These are phyloP conservation scores for Parasteatoda tepidariorum DNA, from an alignment of 1,140 invertebrate species.

Conservation along the genomic window DNA sequence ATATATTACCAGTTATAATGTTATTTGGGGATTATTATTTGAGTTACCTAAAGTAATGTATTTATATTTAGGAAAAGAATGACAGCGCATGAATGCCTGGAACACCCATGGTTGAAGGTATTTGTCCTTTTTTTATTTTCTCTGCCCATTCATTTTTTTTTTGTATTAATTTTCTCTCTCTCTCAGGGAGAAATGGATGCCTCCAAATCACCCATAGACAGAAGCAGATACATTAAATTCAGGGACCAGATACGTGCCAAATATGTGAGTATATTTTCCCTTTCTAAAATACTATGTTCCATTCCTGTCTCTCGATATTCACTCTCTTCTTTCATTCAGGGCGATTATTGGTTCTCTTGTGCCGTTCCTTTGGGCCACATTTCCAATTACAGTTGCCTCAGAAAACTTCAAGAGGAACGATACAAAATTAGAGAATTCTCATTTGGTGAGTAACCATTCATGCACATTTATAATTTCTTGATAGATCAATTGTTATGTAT, in stretches of 20 bases:
- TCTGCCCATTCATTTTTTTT: neutral
- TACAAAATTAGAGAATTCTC: conserved; percentile 96
- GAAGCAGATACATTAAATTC: conserved; percentile 85
- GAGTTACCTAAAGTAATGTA: no score
- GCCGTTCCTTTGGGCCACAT: conserved; percentile 93
- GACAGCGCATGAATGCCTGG: conserved; percentile 96
- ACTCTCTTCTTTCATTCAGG: conserved; percentile 30
- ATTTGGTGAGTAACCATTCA: conserved; percentile 77
- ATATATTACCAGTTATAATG: no score
- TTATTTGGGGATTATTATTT: no score
- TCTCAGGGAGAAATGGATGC: conserved; percentile 51
- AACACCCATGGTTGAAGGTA: conserved; percentile 88
- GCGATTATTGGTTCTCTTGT: conserved; percentile 89
- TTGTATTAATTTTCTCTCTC: neutral
- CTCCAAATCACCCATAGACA: conserved; percentile 78
- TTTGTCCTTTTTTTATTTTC: neutral
- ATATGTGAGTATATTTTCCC: conserved; percentile 67
- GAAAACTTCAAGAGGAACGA: conserved; percentile 95
- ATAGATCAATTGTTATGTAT: neutral
- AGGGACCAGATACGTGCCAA: conserved; percentile 83
- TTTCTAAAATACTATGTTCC: neutral
- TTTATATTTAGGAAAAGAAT: conserved; percentile 95
- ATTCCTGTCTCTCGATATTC: neutral
- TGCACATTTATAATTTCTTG: neutral
- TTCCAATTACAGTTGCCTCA: conserved; percentile 96